Percentiles rank a stretch among this genome's conserved stretches.
Conservation (phyloP, 1,140 invertebrate species). For the Galleria mellonella region DNA sequence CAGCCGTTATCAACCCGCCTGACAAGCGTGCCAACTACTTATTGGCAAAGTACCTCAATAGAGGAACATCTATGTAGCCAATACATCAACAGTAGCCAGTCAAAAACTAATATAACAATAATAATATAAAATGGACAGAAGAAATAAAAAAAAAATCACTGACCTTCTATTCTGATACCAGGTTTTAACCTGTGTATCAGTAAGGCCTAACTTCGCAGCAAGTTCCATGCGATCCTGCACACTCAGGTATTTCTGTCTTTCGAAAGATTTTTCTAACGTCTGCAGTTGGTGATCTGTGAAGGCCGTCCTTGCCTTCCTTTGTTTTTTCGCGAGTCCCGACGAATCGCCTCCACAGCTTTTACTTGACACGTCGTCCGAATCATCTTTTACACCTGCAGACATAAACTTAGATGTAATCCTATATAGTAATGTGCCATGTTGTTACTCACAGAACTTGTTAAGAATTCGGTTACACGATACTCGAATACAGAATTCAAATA, state of each 20-base stretch:
- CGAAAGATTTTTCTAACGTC: conserved; percentile 97
- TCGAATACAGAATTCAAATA: no score
- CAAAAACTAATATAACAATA: no score
- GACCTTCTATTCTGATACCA: conserved; percentile 99
- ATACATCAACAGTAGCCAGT: no score
- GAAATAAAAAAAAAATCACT: conserved; percentile 34
- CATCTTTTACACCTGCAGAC: conserved; percentile 58
- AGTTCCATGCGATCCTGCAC: conserved; percentile 99
- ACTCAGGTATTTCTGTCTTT: conserved; percentile 98
- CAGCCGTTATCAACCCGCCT: no score
- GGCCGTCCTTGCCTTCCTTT: conserved; percentile 97
- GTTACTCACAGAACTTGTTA: conserved; percentile 16
- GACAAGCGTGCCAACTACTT: no score
- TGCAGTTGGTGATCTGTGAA: conserved; percentile 99
- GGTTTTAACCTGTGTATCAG: conserved; percentile 99
- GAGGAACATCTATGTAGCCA: no score
- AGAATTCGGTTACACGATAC: no score
- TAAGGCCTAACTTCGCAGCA: conserved; percentile 95
- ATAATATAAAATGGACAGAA: no score
- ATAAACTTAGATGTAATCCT: no score
- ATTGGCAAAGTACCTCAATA: no score
- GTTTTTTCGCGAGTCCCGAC: conserved; percentile 87
- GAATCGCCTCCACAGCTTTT: conserved; percentile 55
- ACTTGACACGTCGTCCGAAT: conserved; percentile 63
- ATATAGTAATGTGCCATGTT: no score